Conservation (phyloP, 2,888 invertebrate species). For the Sinelater perroti region DNA sequence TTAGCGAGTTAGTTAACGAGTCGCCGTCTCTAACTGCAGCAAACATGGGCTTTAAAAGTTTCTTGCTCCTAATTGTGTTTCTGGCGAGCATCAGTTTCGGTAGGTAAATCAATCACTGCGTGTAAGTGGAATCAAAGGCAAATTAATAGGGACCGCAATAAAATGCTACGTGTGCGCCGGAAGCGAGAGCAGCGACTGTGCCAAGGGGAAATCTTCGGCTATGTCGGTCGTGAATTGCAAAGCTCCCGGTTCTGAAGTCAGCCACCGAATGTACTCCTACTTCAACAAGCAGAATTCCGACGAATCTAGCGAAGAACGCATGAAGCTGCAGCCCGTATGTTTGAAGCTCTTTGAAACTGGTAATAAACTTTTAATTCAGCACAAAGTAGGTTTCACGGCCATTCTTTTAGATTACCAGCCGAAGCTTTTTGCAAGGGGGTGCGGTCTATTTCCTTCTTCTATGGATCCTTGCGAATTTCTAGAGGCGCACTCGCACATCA, state of each 20-base stretch:
- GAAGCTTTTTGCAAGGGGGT: neutral
- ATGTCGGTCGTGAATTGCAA: constrained; percentile 34
- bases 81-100: neutral
- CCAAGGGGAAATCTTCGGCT: constrained; percentile 23
- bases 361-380: too few species aligned
- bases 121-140: neutral
- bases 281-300: neutral
- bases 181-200: constrained; percentile 37
- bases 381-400: too few species aligned
- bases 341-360: neutral
- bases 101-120: too few species aligned
- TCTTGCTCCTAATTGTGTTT: neutral
- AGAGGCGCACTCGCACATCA: neutral
- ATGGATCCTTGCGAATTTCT: constrained; percentile 2
- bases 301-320: neutral
- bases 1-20: neutral
- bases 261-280: neutral
- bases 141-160: constrained; percentile 11
- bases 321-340: neutral
- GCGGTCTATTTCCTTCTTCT: neutral
- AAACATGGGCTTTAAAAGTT: neutral
- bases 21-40: too few species aligned
- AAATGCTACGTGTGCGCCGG: constrained; percentile 33
- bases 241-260: constrained; percentile 4
- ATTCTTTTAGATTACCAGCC: constrained; percentile 8